Base-by-base conservation (phyloP, 2,888 invertebrate genomes). In the Iphiclides podalirius region DNA sequence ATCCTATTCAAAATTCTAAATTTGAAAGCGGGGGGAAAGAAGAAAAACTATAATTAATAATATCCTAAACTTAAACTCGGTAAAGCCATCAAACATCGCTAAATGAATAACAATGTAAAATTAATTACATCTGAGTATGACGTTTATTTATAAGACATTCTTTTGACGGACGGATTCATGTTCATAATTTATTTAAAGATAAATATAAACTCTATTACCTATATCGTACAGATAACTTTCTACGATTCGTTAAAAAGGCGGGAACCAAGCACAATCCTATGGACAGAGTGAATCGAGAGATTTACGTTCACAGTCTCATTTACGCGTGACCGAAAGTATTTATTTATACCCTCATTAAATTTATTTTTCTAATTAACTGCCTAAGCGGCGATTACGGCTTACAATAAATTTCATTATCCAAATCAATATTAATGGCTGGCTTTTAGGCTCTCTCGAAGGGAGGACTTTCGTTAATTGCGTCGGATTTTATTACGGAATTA, bases 331-430 rank as follows among this genome's bases (percentile, higher is more conserved):
- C 14, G 12, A 16, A 15, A 28, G 13, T 42, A 42, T 42, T 48
- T 48, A 36, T 42, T 48, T 48, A 48, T 33, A 16, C 4, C 35
- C 35, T 36, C 20, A 40, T 50, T 44, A 41, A 41, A 31, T 48
- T 48, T 51, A 36, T 26, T 44, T 36, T 38, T 13, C 16, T 48
- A 13, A 45, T 45, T 45, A 31, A 34, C 17, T 31, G 41, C 17
- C 14, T 43, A 16, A 35, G 11, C 20, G 43, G 13, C 28, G 12
- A 40, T 50, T 40, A 45, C 31, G 36, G 26, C 40, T 11, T n/a
- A 12, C 36, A 35, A 50, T 50, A 40, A 50, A 50, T 40, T 45
- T 45, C 13, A 45, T 41, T 36, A 45, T 41, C 26, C 7, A 20
- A 14, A 44, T 20, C 7, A 40, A 31, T 31, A 11, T 31, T 39